Percentiles rank a stretch among this genome's conserved stretches.
Conservation (phyloP, 2,888 invertebrate genomes). For the Synanthedon formicaeformis region DNA sequence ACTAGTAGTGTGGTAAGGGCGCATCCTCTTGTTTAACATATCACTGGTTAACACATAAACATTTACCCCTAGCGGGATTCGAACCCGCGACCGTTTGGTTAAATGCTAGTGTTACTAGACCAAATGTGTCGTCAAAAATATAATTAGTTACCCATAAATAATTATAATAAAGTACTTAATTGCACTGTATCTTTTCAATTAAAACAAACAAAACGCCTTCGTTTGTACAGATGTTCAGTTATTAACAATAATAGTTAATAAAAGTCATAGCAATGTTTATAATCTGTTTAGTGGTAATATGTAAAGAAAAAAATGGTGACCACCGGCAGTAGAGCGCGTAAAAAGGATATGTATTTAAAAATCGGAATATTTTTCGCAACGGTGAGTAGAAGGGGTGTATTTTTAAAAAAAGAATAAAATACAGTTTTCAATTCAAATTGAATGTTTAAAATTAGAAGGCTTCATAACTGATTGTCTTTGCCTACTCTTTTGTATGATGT, state of each 20-base stretch:
- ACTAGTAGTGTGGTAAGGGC: too few relatives aligned
- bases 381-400: background rate
- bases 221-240: slow-evolving; percentile 6
- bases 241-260: slow-evolving; percentile 5
- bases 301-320: slow-evolving; percentile 6
- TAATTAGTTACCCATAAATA: too few relatives aligned
- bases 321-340: slow-evolving; percentile 5
- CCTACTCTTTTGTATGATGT: background rate
- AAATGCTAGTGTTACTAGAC: too few relatives aligned
- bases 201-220: too few relatives aligned
- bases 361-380: background rate
- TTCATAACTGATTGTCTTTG: background rate
- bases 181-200: too few relatives aligned
- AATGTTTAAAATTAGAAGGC: background rate
- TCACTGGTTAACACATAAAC: too few relatives aligned
- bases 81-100: too few relatives aligned
- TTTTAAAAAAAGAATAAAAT: background rate
- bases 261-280: slow-evolving; percentile 2
- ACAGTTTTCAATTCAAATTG: background rate
- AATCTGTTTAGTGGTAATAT: slow-evolving; percentile 6
- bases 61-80: too few relatives aligned
- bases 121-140: too few relatives aligned
- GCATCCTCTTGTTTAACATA: too few relatives aligned
- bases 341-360: slow-evolving; percentile 1
- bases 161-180: too few relatives aligned